Evolutionary conservation across 2,113 vertebrate species (phyloP), one percentile per base, ranked within the genome.

Genomic region (Ovibos moschatus): DNA sequence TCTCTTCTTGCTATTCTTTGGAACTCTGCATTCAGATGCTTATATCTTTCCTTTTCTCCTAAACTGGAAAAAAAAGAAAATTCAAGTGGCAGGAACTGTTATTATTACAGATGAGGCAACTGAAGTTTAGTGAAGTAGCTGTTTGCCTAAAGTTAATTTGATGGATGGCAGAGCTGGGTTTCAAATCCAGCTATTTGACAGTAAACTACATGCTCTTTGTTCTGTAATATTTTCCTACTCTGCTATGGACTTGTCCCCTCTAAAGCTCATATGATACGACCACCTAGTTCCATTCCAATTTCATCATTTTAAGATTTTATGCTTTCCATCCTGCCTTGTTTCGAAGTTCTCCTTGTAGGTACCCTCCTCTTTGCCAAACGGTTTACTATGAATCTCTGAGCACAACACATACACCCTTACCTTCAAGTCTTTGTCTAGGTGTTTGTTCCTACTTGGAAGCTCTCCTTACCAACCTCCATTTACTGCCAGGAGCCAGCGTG

Each of bases 121-220:
- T 89, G 47, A 97, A 87, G 40, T 78, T 86, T 25, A 58, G 27
- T 71, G 21, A 87, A 45, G 28, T 55, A 92, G 15, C 7, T 78
- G 5, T 87, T 94, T 92, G 60, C 85, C 25, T 58, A 43, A 82
- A 4, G 47, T 51, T 43, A 88, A 6, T 79, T 30, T 94, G 28
- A 40, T 71, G 67, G 3, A 28, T 91, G 47, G 25, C 40, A 91
- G 28, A 90, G 47, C 40, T 88, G 33, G 53, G 5, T 60, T 96
- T 97, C 55, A 82, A 93, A 95, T 86, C 43, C 30, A 96, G 27
- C 9, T 93, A 19, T 85, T 88, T 91, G 82, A 58, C n/a, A 47
- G 13, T 67, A 53, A 94, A n/a, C 11, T 50, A 36, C 43, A 23
- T 85, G 1, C 12, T 81, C 15, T 83, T 76, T 25, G 19, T 79